Conservation (phyloP, 2,113 vertebrate genomes). For the Onychostruthus taczanowskii region DNA sequence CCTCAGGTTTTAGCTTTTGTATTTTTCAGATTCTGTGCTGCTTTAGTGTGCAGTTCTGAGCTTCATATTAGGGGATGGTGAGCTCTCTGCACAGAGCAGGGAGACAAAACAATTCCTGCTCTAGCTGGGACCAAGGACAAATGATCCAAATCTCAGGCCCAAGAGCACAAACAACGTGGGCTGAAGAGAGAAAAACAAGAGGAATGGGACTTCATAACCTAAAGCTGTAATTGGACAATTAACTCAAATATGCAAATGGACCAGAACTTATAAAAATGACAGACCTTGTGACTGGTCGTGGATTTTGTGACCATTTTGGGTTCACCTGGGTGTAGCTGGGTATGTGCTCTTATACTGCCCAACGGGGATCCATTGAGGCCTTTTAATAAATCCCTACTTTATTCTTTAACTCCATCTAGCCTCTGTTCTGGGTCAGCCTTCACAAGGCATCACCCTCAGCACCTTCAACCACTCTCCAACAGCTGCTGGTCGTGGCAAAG, state of each 20-base stretch:
- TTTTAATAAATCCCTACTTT: background rate
- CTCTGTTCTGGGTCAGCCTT: background rate
- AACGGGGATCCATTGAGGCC: background rate
- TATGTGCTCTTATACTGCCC: background rate
- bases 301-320: background rate
- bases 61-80: background rate
- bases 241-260: background rate
- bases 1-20: background rate
- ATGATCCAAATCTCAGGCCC: background rate
- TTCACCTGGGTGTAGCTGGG: background rate
- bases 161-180: background rate
- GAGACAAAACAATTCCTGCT: background rate
- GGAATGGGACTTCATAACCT: background rate
- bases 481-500: background rate
- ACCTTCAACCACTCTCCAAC: background rate
- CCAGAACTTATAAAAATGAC: background rate
- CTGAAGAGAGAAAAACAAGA: background rate
- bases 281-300: background rate
- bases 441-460: background rate
- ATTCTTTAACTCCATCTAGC: background rate
- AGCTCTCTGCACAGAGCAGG: background rate
- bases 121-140: background rate
- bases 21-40: background rate
- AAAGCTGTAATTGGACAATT: background rate
- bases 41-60: background rate